A percentile compares a stretch with the other conserved stretches of the same genome.
Evolutionary conservation across 2,797 vertebrate genomes (phyloP).

Genomic region (Sebastes taczanowskii): DNA sequence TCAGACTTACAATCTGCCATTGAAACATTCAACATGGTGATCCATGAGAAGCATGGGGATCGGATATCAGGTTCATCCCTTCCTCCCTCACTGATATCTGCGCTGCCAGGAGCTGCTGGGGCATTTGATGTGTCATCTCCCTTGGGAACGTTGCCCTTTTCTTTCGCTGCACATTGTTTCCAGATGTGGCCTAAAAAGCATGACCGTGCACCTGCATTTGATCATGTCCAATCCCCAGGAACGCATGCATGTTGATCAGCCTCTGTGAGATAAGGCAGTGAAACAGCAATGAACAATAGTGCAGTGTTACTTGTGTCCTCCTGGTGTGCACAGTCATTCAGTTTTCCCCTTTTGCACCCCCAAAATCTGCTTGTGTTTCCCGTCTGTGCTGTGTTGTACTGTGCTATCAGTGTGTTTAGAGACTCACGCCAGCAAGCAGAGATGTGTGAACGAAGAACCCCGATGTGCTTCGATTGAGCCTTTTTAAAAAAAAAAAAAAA

Average conservation of each 20-base stretch:
- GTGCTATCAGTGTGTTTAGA: slow-evolving; percentile 27
- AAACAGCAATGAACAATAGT: slow-evolving; percentile 81
- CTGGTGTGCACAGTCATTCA: slow-evolving; percentile 59
- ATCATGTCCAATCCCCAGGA: slow-evolving; percentile 22
- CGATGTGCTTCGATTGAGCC: not conserved
- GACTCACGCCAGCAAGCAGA: slow-evolving; percentile 66
- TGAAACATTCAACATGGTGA: slow-evolving; percentile 72
- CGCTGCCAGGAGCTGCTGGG: slow-evolving; percentile 46
- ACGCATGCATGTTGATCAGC: slow-evolving; percentile 64
- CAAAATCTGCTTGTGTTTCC: slow-evolving; percentile 56
- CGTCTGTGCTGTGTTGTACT: slow-evolving; percentile 54
- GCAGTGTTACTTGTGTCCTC: slow-evolving; percentile 61
- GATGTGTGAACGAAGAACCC: slow-evolving; percentile 74
- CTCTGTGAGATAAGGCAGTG: slow-evolving; percentile 79
- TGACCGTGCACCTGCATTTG: slow-evolving; percentile 48
- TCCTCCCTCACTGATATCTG: slow-evolving; percentile 71
- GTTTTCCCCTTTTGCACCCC: slow-evolving; percentile 55
- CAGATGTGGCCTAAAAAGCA: slow-evolving; percentile 54
- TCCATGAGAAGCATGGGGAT: slow-evolving; percentile 71
- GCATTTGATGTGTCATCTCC: slow-evolving; percentile 52
- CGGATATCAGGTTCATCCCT: slow-evolving; percentile 71
- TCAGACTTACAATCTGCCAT: slow-evolving; percentile 58
- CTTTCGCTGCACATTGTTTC: slow-evolving; percentile 44
- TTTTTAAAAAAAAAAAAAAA: not conserved
- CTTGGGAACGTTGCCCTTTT: slow-evolving; percentile 35